Evolutionary conservation across 2,888 invertebrate species (phyloP), one percentile per base, ranked within the genome.

Genomic region (Parascotia fuliginaria): DNA sequence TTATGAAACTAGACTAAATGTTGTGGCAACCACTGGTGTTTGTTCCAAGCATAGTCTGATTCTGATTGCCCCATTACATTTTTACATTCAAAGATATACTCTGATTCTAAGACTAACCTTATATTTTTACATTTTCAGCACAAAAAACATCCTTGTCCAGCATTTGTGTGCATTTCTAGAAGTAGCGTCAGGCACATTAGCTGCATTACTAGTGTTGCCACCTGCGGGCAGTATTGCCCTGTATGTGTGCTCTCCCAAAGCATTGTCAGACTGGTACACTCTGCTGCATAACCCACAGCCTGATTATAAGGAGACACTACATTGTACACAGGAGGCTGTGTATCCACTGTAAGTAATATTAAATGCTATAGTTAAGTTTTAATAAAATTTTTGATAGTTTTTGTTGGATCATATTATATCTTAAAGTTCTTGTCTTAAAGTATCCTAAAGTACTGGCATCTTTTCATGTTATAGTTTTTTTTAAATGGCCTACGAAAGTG

Each of bases 321-420:
- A 98, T 85, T 99, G 99, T 84, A 98, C 99, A 0, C 98, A 99
- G 78, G 99, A 99, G 89, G 98, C 98, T 47, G 98, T 99, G 0
- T 99, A 98, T 92, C 99, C 99, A 34, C 89, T 99, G 97, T 99
- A 94, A 94, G 96, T 94, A 42, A 22, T 7, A 12, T 1, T n/a
- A 39, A 3, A 0, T 4, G 0, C 3, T 9, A 9, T 27, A 37
- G 22, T 24, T 7, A 24, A 3, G 7, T 24, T 19, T 5, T 19
- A n/a, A 19, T 19, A 19, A 19, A 19, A 19, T 3, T 3, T 19
- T 19, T 19, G 19, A 3, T 19, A 3, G 5, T 3, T 19, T 3
- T 5, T 19, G 5, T 19, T 2, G 19, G 2, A 3, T 19, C 19
- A 5, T 19, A 5, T 19, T n/a, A n/a, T n/a, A n/a, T n/a, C n/a